A percentile compares a stretch with the other conserved stretches of the same genome.
Evolutionary conservation across 2,113 vertebrate species (phyloP).

Genomic region (Rhabdornis inornatus): DNA sequence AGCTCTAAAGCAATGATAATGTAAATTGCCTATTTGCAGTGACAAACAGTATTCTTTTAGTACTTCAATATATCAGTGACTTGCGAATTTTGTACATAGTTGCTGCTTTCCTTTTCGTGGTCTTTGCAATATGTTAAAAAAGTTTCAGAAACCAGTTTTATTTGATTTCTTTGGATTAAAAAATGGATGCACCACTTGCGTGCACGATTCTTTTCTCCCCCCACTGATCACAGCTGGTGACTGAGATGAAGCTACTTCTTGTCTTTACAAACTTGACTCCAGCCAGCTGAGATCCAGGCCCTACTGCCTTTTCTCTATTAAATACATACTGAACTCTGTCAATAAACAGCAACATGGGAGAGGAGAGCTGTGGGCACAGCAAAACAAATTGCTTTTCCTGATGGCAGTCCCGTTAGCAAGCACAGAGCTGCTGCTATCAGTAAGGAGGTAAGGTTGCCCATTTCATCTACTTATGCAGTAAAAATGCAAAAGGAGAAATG

Average conservation of each 20-base stretch:
- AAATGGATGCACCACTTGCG: not conserved
- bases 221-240: not conserved
- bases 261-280: not conserved
- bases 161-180: not conserved
- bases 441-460: not conserved
- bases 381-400: not conserved
- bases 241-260: not conserved
- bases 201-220: not conserved
- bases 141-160: not conserved
- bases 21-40: constrained; percentile 51
- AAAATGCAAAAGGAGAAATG: not conserved
- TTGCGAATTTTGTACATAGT: not conserved
- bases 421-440: not conserved
- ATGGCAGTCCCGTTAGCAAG: not conserved
- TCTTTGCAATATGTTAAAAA: not conserved
- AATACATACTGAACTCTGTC: not conserved
- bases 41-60: constrained; percentile 58
- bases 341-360: not conserved
- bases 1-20: constrained; percentile 64
- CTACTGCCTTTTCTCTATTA: not conserved
- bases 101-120: not conserved
- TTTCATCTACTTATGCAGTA: not conserved
- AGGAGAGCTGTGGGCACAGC: not conserved
- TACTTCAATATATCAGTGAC: not conserved
- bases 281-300: not conserved